A percentile compares a stretch with the other conserved stretches of the same genome.
Conservation (phyloP, 1,140 invertebrate species). For the Drosophila bocki region DNA sequence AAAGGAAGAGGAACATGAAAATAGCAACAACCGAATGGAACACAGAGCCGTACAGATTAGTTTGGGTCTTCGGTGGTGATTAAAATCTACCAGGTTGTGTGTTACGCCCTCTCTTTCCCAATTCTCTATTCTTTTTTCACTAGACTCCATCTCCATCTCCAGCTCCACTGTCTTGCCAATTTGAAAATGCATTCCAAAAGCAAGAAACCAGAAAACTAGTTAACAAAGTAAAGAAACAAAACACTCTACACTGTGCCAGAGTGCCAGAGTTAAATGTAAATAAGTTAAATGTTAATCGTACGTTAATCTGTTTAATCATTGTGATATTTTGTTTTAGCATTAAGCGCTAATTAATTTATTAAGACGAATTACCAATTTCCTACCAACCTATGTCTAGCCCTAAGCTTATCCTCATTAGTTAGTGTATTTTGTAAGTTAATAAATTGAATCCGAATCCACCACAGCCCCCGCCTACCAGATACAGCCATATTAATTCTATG, state of each 20-base stretch:
- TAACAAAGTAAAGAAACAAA: constrained; percentile 53
- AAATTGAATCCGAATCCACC: constrained; percentile 34
- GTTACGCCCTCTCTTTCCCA: constrained; percentile 49
- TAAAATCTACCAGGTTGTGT: constrained; percentile 79
- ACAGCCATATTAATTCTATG: constrained; percentile 78
- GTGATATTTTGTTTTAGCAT: constrained; percentile 73
- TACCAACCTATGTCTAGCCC: constrained; percentile 25
- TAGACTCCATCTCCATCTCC: constrained; percentile 19
- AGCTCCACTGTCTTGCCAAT: constrained; percentile 50
- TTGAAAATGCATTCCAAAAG: constrained; percentile 79
- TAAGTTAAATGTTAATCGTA: constrained; percentile 65
- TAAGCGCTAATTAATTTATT: constrained; percentile 75
- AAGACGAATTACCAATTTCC: constrained; percentile 33
- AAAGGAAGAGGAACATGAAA: constrained; percentile 34
- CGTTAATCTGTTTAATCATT: constrained; percentile 77
- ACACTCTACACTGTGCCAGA: constrained; percentile 12
- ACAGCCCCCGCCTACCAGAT: constrained; percentile 28
- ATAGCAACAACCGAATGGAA: constrained; percentile 1
- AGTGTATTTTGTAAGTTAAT: constrained; percentile 65
- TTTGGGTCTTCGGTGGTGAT: constrained; percentile 64
- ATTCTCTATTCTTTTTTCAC: constrained; percentile 5
- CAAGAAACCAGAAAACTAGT: constrained; percentile 71
- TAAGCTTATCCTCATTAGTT: constrained; percentile 77
- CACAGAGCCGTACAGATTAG: constrained; percentile 73
- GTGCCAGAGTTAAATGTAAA: constrained; percentile 52